Base-by-base conservation (phyloP, 1,140 invertebrate species). In the Pseudomyrmex dendroicus region DNA sequence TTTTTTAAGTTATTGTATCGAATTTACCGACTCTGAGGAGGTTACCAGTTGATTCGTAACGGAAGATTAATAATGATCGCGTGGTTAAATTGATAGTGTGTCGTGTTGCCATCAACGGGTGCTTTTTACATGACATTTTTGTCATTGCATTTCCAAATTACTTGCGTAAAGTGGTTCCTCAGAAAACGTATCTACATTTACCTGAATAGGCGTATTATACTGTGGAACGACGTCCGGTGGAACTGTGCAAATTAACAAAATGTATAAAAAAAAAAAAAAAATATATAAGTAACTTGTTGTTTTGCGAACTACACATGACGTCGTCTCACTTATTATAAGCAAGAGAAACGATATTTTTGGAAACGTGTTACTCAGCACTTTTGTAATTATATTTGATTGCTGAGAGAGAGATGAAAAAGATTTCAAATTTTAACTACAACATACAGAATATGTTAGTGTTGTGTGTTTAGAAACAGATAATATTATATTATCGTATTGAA, bases 381-480 rank as follows among this genome's bases (percentile, higher is more conserved):
- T 92, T 90, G 90, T 92, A 91, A 92, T 92, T 91, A 91, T 35
- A 35, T 78, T 92, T 89, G 82, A 85, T 89, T 73, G 86, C 83
- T 84, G 85, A 91, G 86, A 89, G 74, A 89, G 80, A 67, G 35
- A 35, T 35, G 0, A 35, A 25, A 25, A 5, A 35, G 35, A 84
- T 92, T 90, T 90, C 91, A 84, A 59, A 93, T 87, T 89, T 88
- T 80, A 86, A 92, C 90, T 92, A 88, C 85, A 90, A 84, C 78
- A 89, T 92, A 91, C 90, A 93, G 91, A 93, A 93, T 93, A 94
- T 93, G 86, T 93, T 93, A 93, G 93, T 90, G 93, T 94, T 93
- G 91, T 93, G 92, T 93, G 92, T 93, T 94, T 93, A 92, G 91
- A 35, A 35, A 93, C 89, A 93, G 73, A 93, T 92, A 93, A 93